Base-by-base conservation (phyloP, 2,797 vertebrate genomes). In the Tragopan temminckii region DNA sequence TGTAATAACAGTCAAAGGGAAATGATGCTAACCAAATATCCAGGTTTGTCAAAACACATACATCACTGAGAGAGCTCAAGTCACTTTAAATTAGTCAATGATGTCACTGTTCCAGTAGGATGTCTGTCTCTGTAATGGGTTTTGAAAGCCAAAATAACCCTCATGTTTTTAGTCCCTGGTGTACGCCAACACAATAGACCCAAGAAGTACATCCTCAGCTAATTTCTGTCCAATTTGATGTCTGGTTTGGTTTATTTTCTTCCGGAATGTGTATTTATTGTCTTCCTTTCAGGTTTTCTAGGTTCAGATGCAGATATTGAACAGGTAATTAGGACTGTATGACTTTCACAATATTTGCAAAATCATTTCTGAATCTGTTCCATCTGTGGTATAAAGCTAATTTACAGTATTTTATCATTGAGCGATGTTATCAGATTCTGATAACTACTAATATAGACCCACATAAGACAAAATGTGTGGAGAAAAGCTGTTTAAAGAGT, bases 111-210 rank as follows among this genome's bases (percentile, higher is more conserved):
- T 77, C 72, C 69, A 77, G 42, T 92, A 80, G 11, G 36, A 31
- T 82, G 11, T 53, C 68, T 78, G 27, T 76, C 66, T 87, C 50
- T 59, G 16, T 61, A 75, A 38, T 17, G 25, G 27, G 14, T 58
- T 90, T 81, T 81, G 63, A 93, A 94, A 96, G 89, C 25, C 52
- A 81, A 91, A 93, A 74, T 42, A 93, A 78, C 25, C 14, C 40
- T 52, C 45, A 85, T 59, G 75, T 74, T 21, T 92, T 35, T 29
- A 70, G 50, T 75, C 23, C 33, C 9, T 58, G 7, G 36, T 61
- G 35, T 25, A 53, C 16, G 62, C 25, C 57, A 48, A 55, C 13
- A 61, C 72, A 69, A 58, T 13, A 80, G 27, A 79, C 24, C 57
- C 55, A 87, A 95, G 55, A 88, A 83, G 80, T 71, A 68, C 20